phyloP scores from a whole-genome alignment of 2,888 invertebrate genomes.

The Volucella inflata region DNA sequence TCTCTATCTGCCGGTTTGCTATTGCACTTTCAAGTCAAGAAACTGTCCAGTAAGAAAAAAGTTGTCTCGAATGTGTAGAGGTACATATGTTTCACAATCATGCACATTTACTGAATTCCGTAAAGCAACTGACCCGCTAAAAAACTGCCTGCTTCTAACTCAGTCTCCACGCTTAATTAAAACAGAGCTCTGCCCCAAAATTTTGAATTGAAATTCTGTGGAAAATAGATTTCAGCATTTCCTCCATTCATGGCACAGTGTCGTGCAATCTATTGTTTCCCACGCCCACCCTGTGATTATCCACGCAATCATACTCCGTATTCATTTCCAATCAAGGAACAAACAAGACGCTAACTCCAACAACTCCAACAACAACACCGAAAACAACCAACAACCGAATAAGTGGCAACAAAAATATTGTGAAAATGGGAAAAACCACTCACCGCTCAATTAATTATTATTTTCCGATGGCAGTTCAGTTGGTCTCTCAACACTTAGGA shows the following conservation, averaged over 20 bases:
- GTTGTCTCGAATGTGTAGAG: too few species aligned
- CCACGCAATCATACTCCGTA: slow-evolving; percentile 33
- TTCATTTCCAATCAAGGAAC: slow-evolving; percentile 60
- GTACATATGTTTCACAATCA: too few species aligned
- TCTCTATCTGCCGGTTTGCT: too few species aligned
- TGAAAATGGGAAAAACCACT: slow-evolving; percentile 74
- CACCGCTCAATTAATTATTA: slow-evolving; percentile 76
- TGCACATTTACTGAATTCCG: too few species aligned
- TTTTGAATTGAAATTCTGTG: too few species aligned
- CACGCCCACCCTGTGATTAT: slow-evolving; percentile 58
- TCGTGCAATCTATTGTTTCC: slow-evolving; percentile 47
- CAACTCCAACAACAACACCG: slow-evolving; percentile 70
- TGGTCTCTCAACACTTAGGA: too few species aligned
- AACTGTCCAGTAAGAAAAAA: too few species aligned
- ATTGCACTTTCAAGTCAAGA: too few species aligned
- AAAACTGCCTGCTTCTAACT: too few species aligned
- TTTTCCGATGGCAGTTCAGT: slow-evolving; percentile 66
- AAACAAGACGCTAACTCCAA: slow-evolving; percentile 42
- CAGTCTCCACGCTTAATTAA: too few species aligned
- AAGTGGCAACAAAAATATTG: slow-evolving; percentile 62
- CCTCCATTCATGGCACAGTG: slow-evolving; percentile 32
- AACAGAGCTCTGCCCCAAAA: too few species aligned
- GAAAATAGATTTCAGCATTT: slow-evolving; percentile 33
- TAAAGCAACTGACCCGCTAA: too few species aligned
- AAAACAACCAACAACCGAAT: slow-evolving; percentile 14